phyloP scores from a whole-genome alignment of 1,140 invertebrate species.

The Lepidurus arcticus region DNA sequence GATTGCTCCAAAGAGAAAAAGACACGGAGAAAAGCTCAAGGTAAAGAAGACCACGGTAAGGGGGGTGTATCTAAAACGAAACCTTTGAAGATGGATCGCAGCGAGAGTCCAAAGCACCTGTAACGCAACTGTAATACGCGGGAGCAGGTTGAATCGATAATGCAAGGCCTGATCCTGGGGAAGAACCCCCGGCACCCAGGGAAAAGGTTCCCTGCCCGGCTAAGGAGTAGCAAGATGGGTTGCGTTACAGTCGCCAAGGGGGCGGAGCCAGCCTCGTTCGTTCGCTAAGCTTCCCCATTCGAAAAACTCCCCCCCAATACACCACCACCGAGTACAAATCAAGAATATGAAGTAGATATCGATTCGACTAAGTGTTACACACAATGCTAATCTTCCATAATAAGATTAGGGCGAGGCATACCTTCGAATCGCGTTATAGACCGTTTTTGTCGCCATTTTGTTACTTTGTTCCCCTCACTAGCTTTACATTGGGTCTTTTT shows the following conservation, averaged over 20 bases:
- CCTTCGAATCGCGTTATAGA: no score
- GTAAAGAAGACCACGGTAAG: neutral
- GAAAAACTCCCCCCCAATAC: neutral
- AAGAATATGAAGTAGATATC: no score
- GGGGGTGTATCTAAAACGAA: neutral
- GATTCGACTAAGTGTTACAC: no score
- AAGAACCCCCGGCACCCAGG: no score
- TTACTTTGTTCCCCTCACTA: no score
- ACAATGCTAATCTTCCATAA: no score
- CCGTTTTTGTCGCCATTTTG: no score
- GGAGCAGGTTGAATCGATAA: slow-evolving; percentile 4
- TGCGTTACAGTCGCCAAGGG: neutral
- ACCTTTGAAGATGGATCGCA: neutral
- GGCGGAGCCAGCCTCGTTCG: neutral
- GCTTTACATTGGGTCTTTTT: no score
- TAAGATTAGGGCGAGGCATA: no score
- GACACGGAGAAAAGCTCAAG: neutral
- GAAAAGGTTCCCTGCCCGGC: neutral
- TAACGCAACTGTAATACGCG: neutral
- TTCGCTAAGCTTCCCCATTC: neutral
- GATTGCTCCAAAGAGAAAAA: neutral
- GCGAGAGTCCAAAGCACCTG: neutral
- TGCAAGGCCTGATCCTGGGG: neutral
- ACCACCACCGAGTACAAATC: no score
- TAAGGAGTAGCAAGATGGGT: neutral